phyloP scores from a whole-genome alignment of 2,888 invertebrate genomes.

The Unio pictorum region DNA sequence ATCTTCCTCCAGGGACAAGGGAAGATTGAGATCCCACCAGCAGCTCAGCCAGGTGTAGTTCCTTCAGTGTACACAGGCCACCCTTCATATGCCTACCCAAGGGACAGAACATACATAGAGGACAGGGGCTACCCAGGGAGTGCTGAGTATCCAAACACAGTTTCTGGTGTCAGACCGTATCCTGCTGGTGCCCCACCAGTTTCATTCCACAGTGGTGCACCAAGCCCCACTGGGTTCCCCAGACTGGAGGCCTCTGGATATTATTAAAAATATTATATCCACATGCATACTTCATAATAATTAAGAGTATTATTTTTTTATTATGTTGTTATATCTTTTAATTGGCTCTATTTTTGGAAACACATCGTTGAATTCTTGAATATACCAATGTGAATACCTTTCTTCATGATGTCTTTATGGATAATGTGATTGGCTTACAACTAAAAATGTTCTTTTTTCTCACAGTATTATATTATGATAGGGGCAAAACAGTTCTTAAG shows the following conservation, averaged over 20 bases:
- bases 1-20: conserved; percentile 62
- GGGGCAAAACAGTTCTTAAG: too few relatives aligned
- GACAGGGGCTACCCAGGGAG: conserved; percentile 65
- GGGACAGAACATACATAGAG: conserved; percentile 62
- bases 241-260: conserved; percentile 26
- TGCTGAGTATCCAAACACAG: conserved; percentile 42
- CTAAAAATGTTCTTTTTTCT: too few relatives aligned
- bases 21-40: conserved; percentile 58
- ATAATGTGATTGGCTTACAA: too few relatives aligned
- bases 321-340: too few relatives aligned
- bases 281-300: too few relatives aligned
- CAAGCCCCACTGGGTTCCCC: conserved; percentile 65
- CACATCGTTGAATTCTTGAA: too few relatives aligned
- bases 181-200: conserved; percentile 68
- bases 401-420: too few relatives aligned
- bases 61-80: conserved; percentile 70
- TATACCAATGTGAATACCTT: too few relatives aligned
- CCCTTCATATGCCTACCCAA: conserved; percentile 68
- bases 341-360: too few relatives aligned
- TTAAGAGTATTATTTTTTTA: too few relatives aligned
- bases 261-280: too few relatives aligned
- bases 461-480: too few relatives aligned
- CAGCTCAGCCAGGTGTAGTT: conserved; percentile 60
- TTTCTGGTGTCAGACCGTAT: conserved; percentile 43
- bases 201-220: conserved; percentile 62